Percentiles rank a stretch among this genome's conserved stretches.
These are phyloP conservation scores for Orthosia cruda DNA, from an alignment of 2,888 invertebrate genomes.

Conservation along the genomic window DNA sequence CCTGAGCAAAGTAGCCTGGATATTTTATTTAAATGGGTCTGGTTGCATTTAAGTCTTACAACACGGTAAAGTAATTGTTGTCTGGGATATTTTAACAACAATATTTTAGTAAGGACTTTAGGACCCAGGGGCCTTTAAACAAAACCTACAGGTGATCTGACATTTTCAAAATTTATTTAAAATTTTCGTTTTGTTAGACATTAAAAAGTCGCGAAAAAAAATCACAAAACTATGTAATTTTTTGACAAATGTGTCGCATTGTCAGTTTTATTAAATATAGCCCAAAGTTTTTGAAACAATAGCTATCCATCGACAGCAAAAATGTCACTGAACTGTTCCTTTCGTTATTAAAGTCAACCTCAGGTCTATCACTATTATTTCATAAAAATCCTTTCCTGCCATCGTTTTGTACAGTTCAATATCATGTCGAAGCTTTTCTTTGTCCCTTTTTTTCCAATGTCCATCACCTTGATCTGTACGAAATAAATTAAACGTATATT, in stretches of 20 bases:
- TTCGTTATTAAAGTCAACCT: no score
- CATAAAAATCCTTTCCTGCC: constrained; percentile 76
- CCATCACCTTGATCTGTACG: constrained; percentile 85
- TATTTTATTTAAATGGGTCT: background rate
- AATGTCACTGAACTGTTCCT: no score
- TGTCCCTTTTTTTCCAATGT: constrained; percentile 79
- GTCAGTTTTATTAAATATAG: no score
- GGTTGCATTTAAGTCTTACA: background rate
- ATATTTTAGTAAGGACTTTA: background rate
- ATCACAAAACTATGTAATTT: background rate
- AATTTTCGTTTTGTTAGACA: no score
- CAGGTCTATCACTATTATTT: constrained; percentile 13
- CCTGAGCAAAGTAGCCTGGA: background rate
- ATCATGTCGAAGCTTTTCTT: constrained; percentile 80
- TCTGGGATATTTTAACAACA: background rate
- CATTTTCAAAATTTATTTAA: no score
- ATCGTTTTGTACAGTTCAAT: constrained; percentile 81
- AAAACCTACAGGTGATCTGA: background rate
- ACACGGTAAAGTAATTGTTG: background rate
- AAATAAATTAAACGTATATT: constrained; percentile 76
- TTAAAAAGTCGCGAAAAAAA: background rate
- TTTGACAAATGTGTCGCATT: no score
- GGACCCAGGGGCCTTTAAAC: no score
- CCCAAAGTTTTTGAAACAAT: no score
- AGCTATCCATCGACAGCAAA: no score